Conservation (phyloP, 1,140 invertebrate species). For the Achroia grisella region DNA sequence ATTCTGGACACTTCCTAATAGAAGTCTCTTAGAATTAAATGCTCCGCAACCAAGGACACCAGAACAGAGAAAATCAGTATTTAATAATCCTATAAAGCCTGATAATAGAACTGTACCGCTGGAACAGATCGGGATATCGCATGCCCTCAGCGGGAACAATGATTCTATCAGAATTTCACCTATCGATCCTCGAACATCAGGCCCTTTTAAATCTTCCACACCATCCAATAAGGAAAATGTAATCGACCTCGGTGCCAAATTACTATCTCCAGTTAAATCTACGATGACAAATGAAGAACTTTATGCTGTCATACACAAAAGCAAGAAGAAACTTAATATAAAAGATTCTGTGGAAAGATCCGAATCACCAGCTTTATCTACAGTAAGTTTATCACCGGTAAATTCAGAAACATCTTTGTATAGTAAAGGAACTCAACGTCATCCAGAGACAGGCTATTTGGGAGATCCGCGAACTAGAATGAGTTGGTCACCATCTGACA, state of each 20-base stretch:
- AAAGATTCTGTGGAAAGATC: conserved; percentile 74
- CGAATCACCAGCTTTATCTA: conserved; percentile 70
- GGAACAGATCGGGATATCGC: background rate
- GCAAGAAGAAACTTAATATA: conserved; percentile 83
- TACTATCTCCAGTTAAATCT: conserved; percentile 79
- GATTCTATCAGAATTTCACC: conserved; percentile 76
- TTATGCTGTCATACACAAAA: conserved; percentile 85
- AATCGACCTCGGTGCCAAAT: conserved; percentile 47
- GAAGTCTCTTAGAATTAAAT: conserved; percentile 20
- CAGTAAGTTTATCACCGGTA: conserved; percentile 69
- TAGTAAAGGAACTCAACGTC: conserved; percentile 57
- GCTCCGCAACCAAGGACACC: conserved; percentile 2
- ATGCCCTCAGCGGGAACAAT: conserved; percentile 18
- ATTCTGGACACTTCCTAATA: conserved; percentile 64
- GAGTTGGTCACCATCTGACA: conserved; percentile 72
- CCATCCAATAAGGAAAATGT: conserved; percentile 67
- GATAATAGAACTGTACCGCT: background rate
- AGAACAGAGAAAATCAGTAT: conserved; percentile 1
- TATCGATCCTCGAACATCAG: conserved; percentile 74
- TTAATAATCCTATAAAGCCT: conserved; percentile 15
- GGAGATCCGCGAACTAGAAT: conserved; percentile 69
- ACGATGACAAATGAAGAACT: conserved; percentile 85
- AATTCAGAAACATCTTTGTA: conserved; percentile 67
- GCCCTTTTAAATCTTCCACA: conserved; percentile 76
- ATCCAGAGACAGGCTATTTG: conserved; percentile 75